phyloP scores from a whole-genome alignment of 2,888 invertebrate genomes.

The Athalia cordata region DNA sequence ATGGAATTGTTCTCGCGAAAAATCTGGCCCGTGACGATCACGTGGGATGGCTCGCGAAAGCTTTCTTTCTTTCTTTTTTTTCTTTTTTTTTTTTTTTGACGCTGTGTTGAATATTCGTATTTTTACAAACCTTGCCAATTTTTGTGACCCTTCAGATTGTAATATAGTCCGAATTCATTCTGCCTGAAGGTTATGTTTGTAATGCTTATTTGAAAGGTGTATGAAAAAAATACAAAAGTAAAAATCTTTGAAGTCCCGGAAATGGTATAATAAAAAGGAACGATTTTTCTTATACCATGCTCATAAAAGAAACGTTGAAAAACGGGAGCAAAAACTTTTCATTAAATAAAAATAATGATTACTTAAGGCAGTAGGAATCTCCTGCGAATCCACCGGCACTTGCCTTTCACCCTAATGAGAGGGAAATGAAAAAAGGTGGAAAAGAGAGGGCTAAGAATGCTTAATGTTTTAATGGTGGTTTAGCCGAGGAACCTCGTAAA shows the following conservation, averaged over 20 bases:
- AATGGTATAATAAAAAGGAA: too few relatives aligned
- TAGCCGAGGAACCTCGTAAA: conserved; percentile 39
- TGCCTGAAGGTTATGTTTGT: too few relatives aligned
- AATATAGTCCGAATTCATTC: neutral
- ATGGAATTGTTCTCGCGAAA: too few relatives aligned
- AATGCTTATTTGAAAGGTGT: too few relatives aligned
- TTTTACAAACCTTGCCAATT: neutral
- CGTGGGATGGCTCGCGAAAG: neutral
- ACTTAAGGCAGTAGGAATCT: conserved; percentile 44
- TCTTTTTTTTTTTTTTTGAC: neutral
- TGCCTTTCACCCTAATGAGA: conserved; percentile 50
- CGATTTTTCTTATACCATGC: neutral
- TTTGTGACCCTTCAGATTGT: too few relatives aligned
- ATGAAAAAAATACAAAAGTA: too few relatives aligned
- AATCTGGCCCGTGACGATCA: neutral
- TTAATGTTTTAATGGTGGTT: conserved; percentile 42
- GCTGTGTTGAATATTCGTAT: conserved; percentile 11
- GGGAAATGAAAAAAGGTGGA: conserved; percentile 52
- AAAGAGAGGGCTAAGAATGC: conserved; percentile 34
- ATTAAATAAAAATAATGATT: conserved; percentile 50
- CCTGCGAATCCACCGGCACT: conserved; percentile 37
- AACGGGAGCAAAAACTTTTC: conserved; percentile 46
- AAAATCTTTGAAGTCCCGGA: too few relatives aligned
- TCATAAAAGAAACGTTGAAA: neutral
- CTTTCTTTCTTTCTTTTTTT: neutral